Evolutionary conservation across 2,113 vertebrate species (phyloP).

Genomic region (Centropus unirufus): DNA sequence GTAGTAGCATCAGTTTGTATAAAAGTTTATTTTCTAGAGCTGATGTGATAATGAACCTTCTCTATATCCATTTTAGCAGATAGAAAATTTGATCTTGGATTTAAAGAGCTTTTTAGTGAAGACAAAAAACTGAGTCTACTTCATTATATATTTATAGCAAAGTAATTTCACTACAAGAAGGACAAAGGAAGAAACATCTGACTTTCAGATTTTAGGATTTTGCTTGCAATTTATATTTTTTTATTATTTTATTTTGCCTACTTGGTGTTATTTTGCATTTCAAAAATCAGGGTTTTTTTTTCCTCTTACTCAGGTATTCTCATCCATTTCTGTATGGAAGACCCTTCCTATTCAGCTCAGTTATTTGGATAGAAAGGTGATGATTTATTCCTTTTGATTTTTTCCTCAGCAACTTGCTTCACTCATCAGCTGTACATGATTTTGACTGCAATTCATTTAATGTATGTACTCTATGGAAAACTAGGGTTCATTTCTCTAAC

Average conservation of each 20-base stretch:
- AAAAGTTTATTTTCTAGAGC: slow-evolving; percentile 40
- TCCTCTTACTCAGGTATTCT: background rate
- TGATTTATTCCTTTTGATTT: background rate
- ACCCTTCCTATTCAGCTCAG: background rate
- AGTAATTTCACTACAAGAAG: background rate
- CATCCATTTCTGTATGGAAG: background rate
- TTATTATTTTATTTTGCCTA: background rate
- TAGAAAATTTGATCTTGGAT: slow-evolving; percentile 14
- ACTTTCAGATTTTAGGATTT: background rate
- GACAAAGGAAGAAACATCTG: background rate
- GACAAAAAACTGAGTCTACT: background rate
- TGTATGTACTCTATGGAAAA: background rate
- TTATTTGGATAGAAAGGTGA: background rate
- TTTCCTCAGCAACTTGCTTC: background rate
- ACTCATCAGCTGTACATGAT: background rate
- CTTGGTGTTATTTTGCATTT: background rate
- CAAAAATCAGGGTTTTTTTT: background rate
- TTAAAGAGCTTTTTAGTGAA: background rate
- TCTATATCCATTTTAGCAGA: slow-evolving; percentile 29
- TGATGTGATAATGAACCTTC: slow-evolving; percentile 40
- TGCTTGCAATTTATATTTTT: background rate
- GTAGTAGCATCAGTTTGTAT: background rate
- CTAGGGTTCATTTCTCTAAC: background rate
- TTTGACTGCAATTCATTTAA: background rate
- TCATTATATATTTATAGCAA: background rate